Evolutionary conservation across 2,797 vertebrate genomes (phyloP).

Genomic region (Cheirogaleus major): DNA sequence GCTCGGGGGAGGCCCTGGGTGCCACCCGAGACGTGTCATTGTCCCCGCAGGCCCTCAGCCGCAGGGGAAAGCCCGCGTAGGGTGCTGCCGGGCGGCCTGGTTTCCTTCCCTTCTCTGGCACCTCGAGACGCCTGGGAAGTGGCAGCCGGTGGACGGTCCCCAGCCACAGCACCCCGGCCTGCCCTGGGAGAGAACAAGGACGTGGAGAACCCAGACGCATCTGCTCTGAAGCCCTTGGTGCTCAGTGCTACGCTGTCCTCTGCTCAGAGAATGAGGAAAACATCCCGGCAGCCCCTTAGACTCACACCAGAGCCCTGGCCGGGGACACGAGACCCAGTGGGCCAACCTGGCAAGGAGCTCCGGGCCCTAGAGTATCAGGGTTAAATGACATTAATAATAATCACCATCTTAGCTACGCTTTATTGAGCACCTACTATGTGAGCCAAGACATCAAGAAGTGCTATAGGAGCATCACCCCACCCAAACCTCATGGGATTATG

Average conservation of each 20-base stretch:
- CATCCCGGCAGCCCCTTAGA: not conserved
- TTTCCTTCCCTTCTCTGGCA: not conserved
- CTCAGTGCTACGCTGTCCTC: accelerated
- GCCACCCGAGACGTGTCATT: not conserved
- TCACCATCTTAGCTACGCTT: not conserved
- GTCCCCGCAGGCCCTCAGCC: not conserved
- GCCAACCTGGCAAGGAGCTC: not conserved
- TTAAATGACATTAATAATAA: not conserved
- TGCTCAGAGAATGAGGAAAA: not conserved
- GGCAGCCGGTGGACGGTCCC: not conserved
- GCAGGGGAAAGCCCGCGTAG: not conserved
- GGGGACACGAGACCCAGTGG: accelerated
- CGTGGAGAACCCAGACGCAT: too few relatives aligned
- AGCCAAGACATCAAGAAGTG: not conserved
- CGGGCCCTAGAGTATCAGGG: too few relatives aligned
- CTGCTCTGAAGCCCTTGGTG: not conserved
- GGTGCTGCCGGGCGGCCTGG: accelerated
- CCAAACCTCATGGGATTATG: not conserved
- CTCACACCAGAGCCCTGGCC: not conserved
- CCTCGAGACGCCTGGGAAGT: not conserved
- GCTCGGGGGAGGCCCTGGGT: not conserved
- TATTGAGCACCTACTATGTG: not conserved
- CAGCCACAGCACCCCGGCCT: not conserved
- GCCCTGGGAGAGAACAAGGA: not conserved
- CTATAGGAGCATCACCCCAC: not conserved